Evolutionary conservation across 2,888 invertebrate species (phyloP).

Genomic region (Sinohyriopsis cumingii): DNA sequence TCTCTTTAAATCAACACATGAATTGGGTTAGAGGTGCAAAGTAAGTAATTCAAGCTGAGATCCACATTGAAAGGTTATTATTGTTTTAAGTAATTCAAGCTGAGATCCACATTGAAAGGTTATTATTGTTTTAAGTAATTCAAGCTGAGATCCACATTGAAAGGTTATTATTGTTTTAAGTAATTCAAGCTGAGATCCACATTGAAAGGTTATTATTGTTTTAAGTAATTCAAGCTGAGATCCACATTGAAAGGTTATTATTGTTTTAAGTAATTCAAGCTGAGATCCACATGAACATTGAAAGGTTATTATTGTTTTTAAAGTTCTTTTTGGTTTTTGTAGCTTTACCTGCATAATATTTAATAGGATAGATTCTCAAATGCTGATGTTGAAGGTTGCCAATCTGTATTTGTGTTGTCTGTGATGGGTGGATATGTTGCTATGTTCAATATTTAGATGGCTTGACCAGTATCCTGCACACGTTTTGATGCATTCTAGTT

Average conservation of each 20-base stretch:
- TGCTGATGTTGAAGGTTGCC: background rate
- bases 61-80: too few relatives aligned
- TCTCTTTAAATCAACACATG: conserved; percentile 71
- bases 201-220: too few relatives aligned
- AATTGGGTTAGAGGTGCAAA: conserved; percentile 73
- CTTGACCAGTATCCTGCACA: too few relatives aligned
- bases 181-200: background rate
- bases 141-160: too few relatives aligned
- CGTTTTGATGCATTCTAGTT: too few relatives aligned
- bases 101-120: too few relatives aligned
- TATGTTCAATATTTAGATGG: too few relatives aligned
- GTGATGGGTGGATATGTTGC: background rate
- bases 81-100: conserved; percentile 36
- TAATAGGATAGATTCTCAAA: background rate
- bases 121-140: conserved; percentile 36
- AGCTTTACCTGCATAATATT: too few relatives aligned
- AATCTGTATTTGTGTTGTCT: background rate
- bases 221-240: conserved; percentile 35
- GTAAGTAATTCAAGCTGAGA: conserved; percentile 44
- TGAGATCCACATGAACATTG: too few relatives aligned
- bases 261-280: conserved; percentile 36
- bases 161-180: conserved; percentile 32
- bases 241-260: too few relatives aligned
- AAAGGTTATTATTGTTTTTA: too few relatives aligned
- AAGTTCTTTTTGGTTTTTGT: background rate